Evolutionary conservation across 2,888 invertebrate genomes (phyloP).

Genomic region (Chymomyza amoena): DNA sequence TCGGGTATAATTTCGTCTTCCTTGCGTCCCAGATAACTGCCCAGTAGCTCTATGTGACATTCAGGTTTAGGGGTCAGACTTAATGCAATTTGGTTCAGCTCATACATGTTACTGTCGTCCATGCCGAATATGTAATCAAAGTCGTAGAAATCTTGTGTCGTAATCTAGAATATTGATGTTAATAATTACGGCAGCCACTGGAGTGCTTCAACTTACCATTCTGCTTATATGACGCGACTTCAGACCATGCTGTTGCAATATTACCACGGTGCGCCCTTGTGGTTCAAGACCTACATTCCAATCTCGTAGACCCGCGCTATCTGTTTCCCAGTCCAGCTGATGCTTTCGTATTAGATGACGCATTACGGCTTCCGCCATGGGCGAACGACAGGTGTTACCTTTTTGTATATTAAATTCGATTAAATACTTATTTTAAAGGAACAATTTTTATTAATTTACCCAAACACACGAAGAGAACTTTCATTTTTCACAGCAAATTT

Average conservation of each 20-base stretch:
- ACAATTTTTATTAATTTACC: conserved; percentile 50
- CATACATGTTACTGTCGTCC: conserved; percentile 90
- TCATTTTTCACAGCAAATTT: conserved; percentile 36
- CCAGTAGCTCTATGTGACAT: conserved; percentile 88
- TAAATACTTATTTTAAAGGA: neutral
- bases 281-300: conserved; percentile 92
- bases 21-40: conserved; percentile 87
- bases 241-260: conserved; percentile 82
- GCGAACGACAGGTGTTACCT: conserved; percentile 97
- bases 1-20: conserved; percentile 89
- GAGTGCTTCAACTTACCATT: conserved; percentile 71
- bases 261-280: conserved; percentile 83
- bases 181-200: conserved; percentile 53
- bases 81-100: conserved; percentile 80
- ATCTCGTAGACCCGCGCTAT: conserved; percentile 91
- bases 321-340: conserved; percentile 85
- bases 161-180: conserved; percentile 81
- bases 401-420: neutral
- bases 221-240: conserved; percentile 83
- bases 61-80: conserved; percentile 81
- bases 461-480: conserved; percentile 75
- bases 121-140: conserved; percentile 96
- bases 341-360: conserved; percentile 76
- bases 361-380: conserved; percentile 95
- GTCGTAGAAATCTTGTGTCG: conserved; percentile 84